Evolutionary conservation across 2,888 invertebrate species (phyloP).

Genomic region (Rhamnusium bicolor): DNA sequence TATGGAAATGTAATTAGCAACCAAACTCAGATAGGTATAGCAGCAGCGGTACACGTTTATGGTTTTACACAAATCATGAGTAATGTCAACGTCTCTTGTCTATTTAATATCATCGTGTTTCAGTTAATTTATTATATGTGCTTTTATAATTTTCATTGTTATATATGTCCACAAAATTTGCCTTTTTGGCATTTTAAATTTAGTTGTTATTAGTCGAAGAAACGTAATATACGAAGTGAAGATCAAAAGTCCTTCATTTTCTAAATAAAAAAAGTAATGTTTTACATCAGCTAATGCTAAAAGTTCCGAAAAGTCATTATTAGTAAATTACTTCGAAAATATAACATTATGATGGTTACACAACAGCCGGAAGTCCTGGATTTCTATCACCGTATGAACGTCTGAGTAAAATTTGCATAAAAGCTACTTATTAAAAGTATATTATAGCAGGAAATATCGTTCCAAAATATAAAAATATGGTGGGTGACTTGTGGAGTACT

Average conservation of each 20-base stretch:
- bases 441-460: too few species aligned
- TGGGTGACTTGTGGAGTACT: too few species aligned
- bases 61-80: conserved; percentile 42
- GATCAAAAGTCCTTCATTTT: not conserved
- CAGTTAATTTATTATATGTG: conserved; percentile 19
- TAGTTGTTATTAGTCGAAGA: not conserved
- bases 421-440: too few species aligned
- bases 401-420: too few species aligned
- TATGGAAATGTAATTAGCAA: conserved; percentile 72
- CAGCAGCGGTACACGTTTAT: conserved; percentile 22
- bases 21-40: conserved; percentile 37
- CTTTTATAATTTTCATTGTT: not conserved
- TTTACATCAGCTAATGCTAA: too few species aligned
- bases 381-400: too few species aligned
- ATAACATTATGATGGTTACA: too few species aligned
- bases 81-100: conserved; percentile 33
- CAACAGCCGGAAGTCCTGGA: too few species aligned
- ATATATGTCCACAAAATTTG: not conserved
- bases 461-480: too few species aligned
- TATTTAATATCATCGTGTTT: conserved; percentile 36
- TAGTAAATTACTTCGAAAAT: too few species aligned
- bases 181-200: not conserved
- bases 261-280: too few species aligned
- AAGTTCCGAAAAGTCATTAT: too few species aligned
- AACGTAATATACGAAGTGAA: not conserved